These are phyloP conservation scores for Crotalus horridus DNA, from an alignment of 2,113 vertebrate species.

Conservation along the genomic window DNA sequence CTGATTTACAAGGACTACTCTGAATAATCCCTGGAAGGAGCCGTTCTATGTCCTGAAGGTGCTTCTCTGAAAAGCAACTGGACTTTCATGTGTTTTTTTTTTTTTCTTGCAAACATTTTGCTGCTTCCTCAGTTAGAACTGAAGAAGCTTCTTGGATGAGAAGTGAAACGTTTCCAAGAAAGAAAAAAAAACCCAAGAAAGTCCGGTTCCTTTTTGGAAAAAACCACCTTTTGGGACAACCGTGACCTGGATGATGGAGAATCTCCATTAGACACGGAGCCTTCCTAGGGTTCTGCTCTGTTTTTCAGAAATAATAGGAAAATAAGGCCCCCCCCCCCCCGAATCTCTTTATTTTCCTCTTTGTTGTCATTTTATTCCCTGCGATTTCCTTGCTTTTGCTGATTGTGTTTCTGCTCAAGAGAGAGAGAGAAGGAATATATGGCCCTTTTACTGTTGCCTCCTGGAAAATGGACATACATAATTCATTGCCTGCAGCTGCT, in stretches of 20 bases:
- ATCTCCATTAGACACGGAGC: not conserved
- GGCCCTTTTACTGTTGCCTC: conserved; percentile 27
- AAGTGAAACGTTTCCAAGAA: not conserved
- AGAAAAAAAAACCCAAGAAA: not conserved
- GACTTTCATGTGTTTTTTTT: not conserved
- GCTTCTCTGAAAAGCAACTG: not conserved
- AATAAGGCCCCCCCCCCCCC: fast-evolving
- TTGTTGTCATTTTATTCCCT: not conserved
- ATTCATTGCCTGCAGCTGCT: conserved; percentile 64
- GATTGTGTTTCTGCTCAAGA: not conserved
- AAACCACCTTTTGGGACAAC: not conserved
- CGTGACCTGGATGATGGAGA: not conserved
- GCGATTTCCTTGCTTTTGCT: not conserved
- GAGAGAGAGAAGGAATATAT: not conserved
- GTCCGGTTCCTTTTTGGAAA: not conserved
- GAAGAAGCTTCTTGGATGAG: not conserved
- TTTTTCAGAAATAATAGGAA: not conserved
- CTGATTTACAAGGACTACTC: not conserved
- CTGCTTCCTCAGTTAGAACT: not conserved
- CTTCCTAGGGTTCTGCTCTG: not conserved
- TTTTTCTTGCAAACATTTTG: too few relatives aligned
- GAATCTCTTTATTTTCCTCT: not conserved
- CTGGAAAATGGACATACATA: conserved; percentile 58
- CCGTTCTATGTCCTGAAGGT: not conserved
- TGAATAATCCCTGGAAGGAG: not conserved